Evolutionary conservation across 23 tunicate genomes (phyloP).

Genomic region (Halocynthia roretzi): DNA sequence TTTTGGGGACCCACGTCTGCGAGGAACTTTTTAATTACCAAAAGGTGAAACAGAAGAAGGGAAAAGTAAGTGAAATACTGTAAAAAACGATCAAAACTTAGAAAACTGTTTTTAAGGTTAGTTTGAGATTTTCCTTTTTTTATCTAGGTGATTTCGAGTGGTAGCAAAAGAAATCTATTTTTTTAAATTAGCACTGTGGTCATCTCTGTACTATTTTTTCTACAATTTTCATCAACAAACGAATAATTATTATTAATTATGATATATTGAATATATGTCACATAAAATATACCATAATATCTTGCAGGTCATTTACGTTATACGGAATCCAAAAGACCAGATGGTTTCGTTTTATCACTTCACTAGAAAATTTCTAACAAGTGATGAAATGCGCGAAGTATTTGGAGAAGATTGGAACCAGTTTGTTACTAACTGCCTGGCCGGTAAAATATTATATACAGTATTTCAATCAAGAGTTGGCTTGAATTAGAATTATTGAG

Average conservation of each 20-base stretch:
- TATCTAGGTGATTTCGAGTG: no score
- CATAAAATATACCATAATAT: not conserved
- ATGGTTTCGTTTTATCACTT: slow-evolving; percentile 5
- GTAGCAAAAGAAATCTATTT: no score
- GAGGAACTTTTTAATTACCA: not conserved
- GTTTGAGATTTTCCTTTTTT: no score
- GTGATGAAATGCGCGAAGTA: not conserved
- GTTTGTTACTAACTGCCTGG: not conserved
- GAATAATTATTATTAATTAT: no score
- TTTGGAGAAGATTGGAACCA: not conserved
- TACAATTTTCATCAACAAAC: no score
- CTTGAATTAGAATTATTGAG: no score
- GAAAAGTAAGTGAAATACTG: not conserved
- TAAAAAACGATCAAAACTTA: no score
- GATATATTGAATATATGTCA: no score
- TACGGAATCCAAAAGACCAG: slow-evolving; percentile 6
- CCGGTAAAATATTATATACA: not conserved
- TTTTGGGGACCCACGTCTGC: not conserved
- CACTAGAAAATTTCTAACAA: not conserved
- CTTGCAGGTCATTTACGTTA: not conserved
- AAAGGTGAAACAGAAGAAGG: not conserved
- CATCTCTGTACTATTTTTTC: no score
- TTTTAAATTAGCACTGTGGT: no score
- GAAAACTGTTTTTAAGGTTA: no score
- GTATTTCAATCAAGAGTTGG: not conserved